Evolutionary conservation across 2,888 invertebrate species (phyloP), one percentile per base, ranked within the genome.

Genomic region (Adelognathus sp.): DNA sequence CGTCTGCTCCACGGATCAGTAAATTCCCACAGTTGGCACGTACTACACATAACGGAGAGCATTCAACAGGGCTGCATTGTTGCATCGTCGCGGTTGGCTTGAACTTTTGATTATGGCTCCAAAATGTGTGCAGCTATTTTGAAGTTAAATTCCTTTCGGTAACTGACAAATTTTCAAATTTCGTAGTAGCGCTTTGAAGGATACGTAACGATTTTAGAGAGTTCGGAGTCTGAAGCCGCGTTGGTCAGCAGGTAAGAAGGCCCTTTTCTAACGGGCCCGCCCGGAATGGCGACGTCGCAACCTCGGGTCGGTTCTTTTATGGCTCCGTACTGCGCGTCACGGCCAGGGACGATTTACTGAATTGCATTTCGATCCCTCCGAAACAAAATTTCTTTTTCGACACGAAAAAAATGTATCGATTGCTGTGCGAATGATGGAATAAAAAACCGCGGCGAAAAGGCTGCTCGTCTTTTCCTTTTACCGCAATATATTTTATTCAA

Each of bases 21-120:
- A 61, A 63, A 82, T 86, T 86, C 86, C 85, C 85, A 86, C 85
- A 81, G 76, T 74, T 71, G 14, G 41, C 50, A 58, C 41, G 50
- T 58, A 64, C 29, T 39, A 24, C n/a, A n/a, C 18, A 44, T 69
- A 21, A 29, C 41, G 21, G 50, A 50, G 18, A 58, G 41, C 29
- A 36, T 56, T 63, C 67, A 63, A 69, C 69, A 39, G 69, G 50
- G 64, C 36, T 78, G 56, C 29, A 46, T 69, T 33, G 31, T 52
- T 50, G 16, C 9, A 16, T 31, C 31, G 50, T 50, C 50, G 50
- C 24, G 24, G 14, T 21, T 24, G 24, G 50, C 64, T 36, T 33
- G 7, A 21, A 24, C 46, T 64, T 24, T 33, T 33, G 16, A 36
- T 66, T 66, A 27, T 1, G 7, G 7, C 18, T 21, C 24, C 14